These are phyloP conservation scores for Pantherophis vulpinus DNA, from an alignment of 2,797 vertebrate species.

Conservation along the genomic window DNA sequence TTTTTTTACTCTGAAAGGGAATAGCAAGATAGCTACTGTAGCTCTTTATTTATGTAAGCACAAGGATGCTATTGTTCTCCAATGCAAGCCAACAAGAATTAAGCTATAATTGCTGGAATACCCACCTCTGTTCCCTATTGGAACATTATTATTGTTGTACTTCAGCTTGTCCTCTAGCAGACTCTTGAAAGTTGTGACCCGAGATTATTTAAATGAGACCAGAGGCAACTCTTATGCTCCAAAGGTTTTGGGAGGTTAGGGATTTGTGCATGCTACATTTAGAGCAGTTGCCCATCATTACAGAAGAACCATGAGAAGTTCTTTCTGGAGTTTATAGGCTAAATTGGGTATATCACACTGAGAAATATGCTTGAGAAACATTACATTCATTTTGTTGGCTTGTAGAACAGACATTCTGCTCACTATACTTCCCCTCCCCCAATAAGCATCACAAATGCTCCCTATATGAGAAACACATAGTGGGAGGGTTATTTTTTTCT, in stretches of 20 bases:
- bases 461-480: neutral
- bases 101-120: conserved; percentile 29
- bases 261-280: conserved; percentile 43
- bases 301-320: conserved; percentile 36
- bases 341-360: conserved; percentile 36
- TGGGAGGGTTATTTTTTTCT: neutral
- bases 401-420: neutral
- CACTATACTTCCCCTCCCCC: neutral
- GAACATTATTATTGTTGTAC: neutral
- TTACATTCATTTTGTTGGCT: conserved; percentile 13
- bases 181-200: conserved; percentile 36
- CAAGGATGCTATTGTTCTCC: neutral
- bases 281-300: conserved; percentile 40
- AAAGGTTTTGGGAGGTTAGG: conserved; percentile 39
- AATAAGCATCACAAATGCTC: neutral
- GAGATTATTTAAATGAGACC: neutral
- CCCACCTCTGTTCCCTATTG: neutral
- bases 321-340: conserved; percentile 16
- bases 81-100: conserved; percentile 31
- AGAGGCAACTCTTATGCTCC: conserved; percentile 29
- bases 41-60: neutral
- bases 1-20: neutral
- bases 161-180: conserved; percentile 36
- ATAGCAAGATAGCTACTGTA: neutral
- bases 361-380: conserved; percentile 36